These are phyloP conservation scores for Andricus curvator DNA, from an alignment of 2,888 invertebrate genomes.

Conservation along the genomic window DNA sequence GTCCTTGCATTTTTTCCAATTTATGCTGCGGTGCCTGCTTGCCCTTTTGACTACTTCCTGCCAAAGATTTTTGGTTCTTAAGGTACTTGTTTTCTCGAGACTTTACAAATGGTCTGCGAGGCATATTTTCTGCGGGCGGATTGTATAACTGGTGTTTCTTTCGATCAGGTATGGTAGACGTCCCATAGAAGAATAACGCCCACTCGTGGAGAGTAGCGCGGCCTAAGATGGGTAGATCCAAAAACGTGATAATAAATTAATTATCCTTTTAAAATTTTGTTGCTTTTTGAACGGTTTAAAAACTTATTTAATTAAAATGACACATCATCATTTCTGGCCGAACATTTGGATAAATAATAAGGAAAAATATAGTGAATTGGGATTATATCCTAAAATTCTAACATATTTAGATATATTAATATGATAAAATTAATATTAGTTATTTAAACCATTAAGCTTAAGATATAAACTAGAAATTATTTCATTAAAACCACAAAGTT, in stretches of 20 bases:
- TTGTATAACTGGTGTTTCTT: conserved; percentile 71
- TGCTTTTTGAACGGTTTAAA: too few relatives aligned
- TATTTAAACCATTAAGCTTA: too few relatives aligned
- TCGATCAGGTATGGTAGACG: conserved; percentile 81
- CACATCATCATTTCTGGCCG: too few relatives aligned
- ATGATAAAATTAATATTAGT: too few relatives aligned
- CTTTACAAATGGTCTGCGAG: conserved; percentile 69
- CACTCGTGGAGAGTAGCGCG: conserved; percentile 94
- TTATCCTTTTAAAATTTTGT: neutral
- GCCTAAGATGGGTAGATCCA: conserved; percentile 79
- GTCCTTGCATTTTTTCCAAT: conserved; percentile 79
- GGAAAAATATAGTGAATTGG: too few relatives aligned
- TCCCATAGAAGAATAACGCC: conserved; percentile 96
- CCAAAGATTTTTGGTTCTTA: conserved; percentile 65
- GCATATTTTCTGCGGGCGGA: conserved; percentile 65
- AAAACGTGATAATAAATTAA: neutral
- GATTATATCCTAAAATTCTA: too few relatives aligned
- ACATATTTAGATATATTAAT: too few relatives aligned
- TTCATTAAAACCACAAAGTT: too few relatives aligned
- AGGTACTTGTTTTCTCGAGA: conserved; percentile 67
- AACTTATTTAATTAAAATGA: too few relatives aligned
- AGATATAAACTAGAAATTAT: too few relatives aligned
- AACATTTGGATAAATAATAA: too few relatives aligned
- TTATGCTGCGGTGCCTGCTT: conserved; percentile 76
- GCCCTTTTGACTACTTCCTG: conserved; percentile 64